A percentile compares a stretch with the other conserved stretches of the same genome.
phyloP scores from a whole-genome alignment of 2,113 vertebrate genomes.

The Sinocyclocheilus anshuiensis region DNA sequence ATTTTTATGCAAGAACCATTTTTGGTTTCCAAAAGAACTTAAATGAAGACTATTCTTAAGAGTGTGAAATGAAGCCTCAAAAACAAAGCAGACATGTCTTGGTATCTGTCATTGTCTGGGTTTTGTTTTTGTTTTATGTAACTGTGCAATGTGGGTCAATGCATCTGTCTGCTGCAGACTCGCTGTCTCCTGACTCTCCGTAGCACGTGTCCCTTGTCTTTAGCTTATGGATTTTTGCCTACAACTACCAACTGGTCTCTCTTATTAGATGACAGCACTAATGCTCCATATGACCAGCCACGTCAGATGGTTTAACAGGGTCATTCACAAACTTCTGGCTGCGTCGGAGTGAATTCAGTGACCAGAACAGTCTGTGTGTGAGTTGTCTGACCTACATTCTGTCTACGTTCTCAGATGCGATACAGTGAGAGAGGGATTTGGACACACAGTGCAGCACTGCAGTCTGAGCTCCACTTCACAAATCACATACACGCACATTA shows the following conservation, averaged over 20 bases:
- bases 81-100: not conserved
- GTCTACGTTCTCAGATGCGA: constrained; percentile 27
- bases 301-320: constrained; percentile 27
- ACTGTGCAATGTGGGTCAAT: constrained; percentile 19
- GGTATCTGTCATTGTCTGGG: not conserved
- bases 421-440: constrained; percentile 35
- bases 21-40: not conserved
- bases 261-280: not conserved
- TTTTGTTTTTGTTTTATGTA: constrained; percentile 11
- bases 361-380: constrained; percentile 17
- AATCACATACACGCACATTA: constrained; percentile 6
- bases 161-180: constrained; percentile 19
- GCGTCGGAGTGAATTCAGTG: constrained; percentile 36
- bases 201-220: not conserved
- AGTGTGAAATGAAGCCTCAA: not conserved
- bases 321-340: constrained; percentile 32
- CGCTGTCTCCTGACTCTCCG: not conserved
- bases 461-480: constrained; percentile 5
- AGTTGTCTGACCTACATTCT: constrained; percentile 60
- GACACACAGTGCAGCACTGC: constrained; percentile 42
- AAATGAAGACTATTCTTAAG: not conserved
- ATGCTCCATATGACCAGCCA: not conserved
- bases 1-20: not conserved
- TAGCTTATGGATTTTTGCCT: not conserved
- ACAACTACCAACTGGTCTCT: not conserved